These are phyloP conservation scores for Paralichthys olivaceus DNA, from an alignment of 2,113 vertebrate genomes.

Conservation along the genomic window DNA sequence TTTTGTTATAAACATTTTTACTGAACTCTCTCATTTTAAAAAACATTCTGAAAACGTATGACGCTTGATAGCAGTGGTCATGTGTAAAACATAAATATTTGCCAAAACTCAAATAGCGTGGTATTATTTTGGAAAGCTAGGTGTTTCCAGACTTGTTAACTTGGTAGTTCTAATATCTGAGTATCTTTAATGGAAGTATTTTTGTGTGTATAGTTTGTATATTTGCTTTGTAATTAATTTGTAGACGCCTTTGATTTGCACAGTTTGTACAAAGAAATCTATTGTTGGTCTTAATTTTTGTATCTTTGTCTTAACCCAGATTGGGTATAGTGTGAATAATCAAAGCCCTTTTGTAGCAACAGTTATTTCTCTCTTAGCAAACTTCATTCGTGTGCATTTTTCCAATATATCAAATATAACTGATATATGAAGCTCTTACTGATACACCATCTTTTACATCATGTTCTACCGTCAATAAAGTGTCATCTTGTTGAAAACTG, in stretches of 20 bases:
- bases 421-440: slow-evolving; percentile 48
- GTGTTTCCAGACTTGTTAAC: slow-evolving; percentile 39
- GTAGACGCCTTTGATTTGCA: slow-evolving; percentile 79
- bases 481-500: slow-evolving; percentile 23
- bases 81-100: slow-evolving; percentile 38
- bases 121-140: slow-evolving; percentile 37
- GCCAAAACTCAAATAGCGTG: slow-evolving; percentile 59
- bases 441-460: slow-evolving; percentile 55
- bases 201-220: slow-evolving; percentile 62
- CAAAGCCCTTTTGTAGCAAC: slow-evolving; percentile 67
- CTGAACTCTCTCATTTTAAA: slow-evolving; percentile 24
- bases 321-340: slow-evolving; percentile 61
- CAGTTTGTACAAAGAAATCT: slow-evolving; percentile 70
- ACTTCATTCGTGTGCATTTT: slow-evolving; percentile 41
- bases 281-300: slow-evolving; percentile 73
- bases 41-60: slow-evolving; percentile 22
- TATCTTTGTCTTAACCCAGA: slow-evolving; percentile 63
- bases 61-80: slow-evolving; percentile 1
- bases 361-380: slow-evolving; percentile 20
- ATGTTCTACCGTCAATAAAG: slow-evolving; percentile 70
- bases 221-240: slow-evolving; percentile 61
- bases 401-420: slow-evolving; percentile 24
- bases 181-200: slow-evolving; percentile 52
- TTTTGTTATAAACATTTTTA: slow-evolving; percentile 35
- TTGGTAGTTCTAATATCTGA: slow-evolving; percentile 39